A percentile compares a stretch with the other conserved stretches of the same genome.
Conservation (phyloP, 2,888 invertebrate species). For the Diarsia brunnea region DNA sequence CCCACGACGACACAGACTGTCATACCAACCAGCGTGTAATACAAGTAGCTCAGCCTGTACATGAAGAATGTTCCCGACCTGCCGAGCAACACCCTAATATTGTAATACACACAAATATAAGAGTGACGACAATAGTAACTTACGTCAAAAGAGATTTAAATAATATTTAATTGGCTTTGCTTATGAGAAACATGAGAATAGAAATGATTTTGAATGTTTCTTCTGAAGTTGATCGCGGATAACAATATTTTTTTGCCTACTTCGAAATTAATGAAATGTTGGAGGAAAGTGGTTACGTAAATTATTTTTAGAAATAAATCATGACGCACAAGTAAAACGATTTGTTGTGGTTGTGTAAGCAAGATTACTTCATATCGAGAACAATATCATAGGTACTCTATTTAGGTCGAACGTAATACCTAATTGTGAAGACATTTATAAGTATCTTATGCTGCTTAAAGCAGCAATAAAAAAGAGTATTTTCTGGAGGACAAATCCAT, state of each 20-base stretch:
- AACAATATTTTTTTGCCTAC: too few relatives aligned
- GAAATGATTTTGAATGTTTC: background rate
- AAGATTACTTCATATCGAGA: background rate
- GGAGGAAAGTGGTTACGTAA: too few relatives aligned
- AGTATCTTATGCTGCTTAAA: background rate
- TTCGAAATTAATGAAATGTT: too few relatives aligned
- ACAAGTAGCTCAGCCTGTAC: slow-evolving; percentile 94
- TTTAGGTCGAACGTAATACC: background rate
- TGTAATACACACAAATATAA: slow-evolving; percentile 24
- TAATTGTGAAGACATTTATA: background rate
- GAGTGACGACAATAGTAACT: background rate
- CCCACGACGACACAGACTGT: slow-evolving; percentile 92
- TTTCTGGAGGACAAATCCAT: background rate
- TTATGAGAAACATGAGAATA: background rate
- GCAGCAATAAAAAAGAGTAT: background rate
- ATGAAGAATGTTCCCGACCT: slow-evolving; percentile 92
- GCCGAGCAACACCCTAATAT: slow-evolving; percentile 60
- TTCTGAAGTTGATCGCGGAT: background rate
- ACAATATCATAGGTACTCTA: background rate
- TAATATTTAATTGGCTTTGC: too few relatives aligned
- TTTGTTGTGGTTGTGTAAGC: background rate
- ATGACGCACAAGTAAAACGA: background rate
- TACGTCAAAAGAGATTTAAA: background rate
- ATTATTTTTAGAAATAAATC: background rate
- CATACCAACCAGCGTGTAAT: slow-evolving; percentile 94